These are phyloP conservation scores for Vulpes ferrilata DNA, from an alignment of 2,113 vertebrate species.

Conservation along the genomic window DNA sequence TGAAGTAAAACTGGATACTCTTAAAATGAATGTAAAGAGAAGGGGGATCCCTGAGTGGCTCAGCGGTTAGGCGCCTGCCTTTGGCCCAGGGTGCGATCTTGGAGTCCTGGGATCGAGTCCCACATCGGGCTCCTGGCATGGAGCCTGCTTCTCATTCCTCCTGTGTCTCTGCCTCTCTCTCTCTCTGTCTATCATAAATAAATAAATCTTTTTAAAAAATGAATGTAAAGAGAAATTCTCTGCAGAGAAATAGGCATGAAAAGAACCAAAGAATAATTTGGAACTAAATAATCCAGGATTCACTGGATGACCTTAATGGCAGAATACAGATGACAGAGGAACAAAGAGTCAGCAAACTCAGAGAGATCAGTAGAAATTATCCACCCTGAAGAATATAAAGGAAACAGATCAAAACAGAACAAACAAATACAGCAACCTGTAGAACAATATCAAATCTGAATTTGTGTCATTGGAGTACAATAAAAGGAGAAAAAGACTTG, in stretches of 20 bases:
- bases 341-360: not conserved
- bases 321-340: not conserved
- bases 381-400: not conserved
- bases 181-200: too few species aligned
- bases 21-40: not conserved
- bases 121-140: too few species aligned
- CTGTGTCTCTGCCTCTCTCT: too few species aligned
- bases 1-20: not conserved
- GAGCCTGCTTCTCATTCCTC: too few species aligned
- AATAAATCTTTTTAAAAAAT: not conserved
- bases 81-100: too few species aligned
- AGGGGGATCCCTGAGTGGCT: not conserved
- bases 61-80: too few species aligned
- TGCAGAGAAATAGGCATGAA: not conserved
- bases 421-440: not conserved
- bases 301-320: not conserved
- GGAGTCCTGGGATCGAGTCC: too few species aligned
- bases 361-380: not conserved
- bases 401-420: not conserved
- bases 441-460: not conserved
- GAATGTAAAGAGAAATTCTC: not conserved
- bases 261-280: not conserved
- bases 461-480: not conserved
- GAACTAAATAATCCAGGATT: not conserved
- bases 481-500: not conserved